A percentile compares a stretch with the other conserved stretches of the same genome.
Conservation (phyloP, 2,888 invertebrate species). For the Galerucella nymphaeae region DNA sequence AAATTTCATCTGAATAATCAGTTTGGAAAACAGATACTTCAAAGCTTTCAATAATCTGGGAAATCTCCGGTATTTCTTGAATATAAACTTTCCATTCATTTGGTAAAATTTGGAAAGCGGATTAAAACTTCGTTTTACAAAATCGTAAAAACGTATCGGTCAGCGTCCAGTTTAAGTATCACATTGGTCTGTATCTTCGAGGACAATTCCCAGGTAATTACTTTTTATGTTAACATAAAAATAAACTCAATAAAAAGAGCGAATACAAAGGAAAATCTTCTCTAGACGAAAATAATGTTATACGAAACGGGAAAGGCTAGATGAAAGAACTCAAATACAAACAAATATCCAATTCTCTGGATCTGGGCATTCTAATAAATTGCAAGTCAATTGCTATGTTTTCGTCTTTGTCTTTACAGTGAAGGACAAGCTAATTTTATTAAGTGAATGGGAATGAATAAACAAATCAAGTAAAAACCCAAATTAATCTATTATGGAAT, state of each 20-base stretch:
- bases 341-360: conserved; percentile 36
- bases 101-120: conserved; percentile 6
- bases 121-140: conserved; percentile 1
- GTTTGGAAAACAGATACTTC: conserved; percentile 11
- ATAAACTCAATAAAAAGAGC: not conserved
- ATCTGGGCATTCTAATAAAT: conserved; percentile 27
- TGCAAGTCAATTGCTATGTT: conserved; percentile 42
- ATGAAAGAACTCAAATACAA: conserved; percentile 18
- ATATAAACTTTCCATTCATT: not conserved
- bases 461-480: not conserved
- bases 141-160: not conserved
- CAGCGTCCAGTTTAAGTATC: conserved; percentile 12
- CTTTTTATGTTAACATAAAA: not conserved
- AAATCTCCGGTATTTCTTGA: conserved; percentile 10
- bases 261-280: not conserved
- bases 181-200: no score
- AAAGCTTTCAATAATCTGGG: conserved; percentile 5
- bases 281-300: conserved; percentile 18
- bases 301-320: not conserved
- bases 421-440: conserved; percentile 33
- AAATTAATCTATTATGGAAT: conserved; percentile 4
- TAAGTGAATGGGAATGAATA: conserved; percentile 14
- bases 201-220: no score
- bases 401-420: conserved; percentile 32
- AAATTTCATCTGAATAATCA: conserved; percentile 18